Conservation (phyloP, 2,888 invertebrate species). For the Cyrtodaria siliqua region DNA sequence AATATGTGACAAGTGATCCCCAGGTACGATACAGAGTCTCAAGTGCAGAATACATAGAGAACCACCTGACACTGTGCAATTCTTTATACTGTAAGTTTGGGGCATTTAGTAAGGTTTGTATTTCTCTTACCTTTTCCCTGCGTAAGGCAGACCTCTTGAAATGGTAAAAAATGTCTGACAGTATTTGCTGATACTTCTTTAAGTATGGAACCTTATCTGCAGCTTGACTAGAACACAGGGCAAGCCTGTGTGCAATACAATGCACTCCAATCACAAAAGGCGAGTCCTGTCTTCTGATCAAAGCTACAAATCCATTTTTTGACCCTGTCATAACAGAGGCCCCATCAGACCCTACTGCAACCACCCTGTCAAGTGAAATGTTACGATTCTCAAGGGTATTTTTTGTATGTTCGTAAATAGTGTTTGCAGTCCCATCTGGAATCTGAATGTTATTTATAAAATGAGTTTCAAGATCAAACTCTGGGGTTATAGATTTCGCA, state of each 20-base stretch:
- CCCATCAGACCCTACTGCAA: conserved; percentile 14
- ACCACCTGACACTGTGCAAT: conserved; percentile 16
- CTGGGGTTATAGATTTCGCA: neutral
- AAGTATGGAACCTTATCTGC: conserved; percentile 6
- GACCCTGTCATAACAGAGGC: conserved; percentile 13
- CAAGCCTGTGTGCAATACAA: conserved; percentile 5
- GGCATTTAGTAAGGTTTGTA: neutral
- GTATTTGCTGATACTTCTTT: neutral
- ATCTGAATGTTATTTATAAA: neutral
- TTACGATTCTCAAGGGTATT: neutral
- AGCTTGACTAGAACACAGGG: conserved; percentile 3
- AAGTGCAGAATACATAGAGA: conserved; percentile 6
- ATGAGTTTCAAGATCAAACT: neutral
- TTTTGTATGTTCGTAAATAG: neutral
- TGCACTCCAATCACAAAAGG: conserved; percentile 12
- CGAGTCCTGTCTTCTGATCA: conserved; percentile 1
- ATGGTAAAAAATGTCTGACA: conserved; percentile 11
- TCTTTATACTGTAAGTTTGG: neutral
- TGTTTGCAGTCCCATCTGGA: neutral
- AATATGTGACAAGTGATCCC: conserved; percentile 11
- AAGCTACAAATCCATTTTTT: conserved; percentile 21
- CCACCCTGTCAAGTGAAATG: neutral
- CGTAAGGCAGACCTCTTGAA: conserved; percentile 1
- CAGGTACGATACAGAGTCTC: neutral
- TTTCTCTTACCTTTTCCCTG: conserved; percentile 2